These are phyloP conservation scores for Heliconius charithonia DNA, from an alignment of 2,888 invertebrate species.

Conservation along the genomic window DNA sequence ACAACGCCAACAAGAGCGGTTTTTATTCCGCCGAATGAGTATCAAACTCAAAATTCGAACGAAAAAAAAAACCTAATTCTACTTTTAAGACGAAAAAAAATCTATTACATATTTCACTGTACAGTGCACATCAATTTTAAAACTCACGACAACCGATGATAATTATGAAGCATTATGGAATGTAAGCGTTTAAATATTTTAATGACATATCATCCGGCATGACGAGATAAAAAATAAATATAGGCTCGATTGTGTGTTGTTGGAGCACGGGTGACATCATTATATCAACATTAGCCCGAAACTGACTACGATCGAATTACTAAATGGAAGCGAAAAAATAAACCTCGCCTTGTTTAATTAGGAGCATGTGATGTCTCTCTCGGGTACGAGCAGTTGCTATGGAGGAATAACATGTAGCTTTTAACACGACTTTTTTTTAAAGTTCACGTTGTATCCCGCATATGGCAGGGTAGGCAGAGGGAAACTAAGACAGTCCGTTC, in stretches of 20 bases:
- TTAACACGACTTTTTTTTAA: neutral
- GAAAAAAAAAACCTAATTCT: no score
- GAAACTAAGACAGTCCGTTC: no score
- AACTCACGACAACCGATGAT: neutral
- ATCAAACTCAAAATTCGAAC: neutral
- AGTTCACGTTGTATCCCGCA: neutral
- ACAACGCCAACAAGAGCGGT: neutral
- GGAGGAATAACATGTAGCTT: neutral
- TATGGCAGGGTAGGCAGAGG: no score
- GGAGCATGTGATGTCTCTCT: slow-evolving; percentile 26
- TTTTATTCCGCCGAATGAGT: neutral
- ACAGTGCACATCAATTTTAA: neutral
- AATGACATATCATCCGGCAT: slow-evolving; percentile 47
- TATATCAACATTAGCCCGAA: slow-evolving; percentile 59
- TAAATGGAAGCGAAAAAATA: slow-evolving; percentile 51
- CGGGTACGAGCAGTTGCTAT: neutral
- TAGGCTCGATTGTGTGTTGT: slow-evolving; percentile 57
- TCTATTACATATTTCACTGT: no score
- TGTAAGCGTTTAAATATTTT: slow-evolving; percentile 26
- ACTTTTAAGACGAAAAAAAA: no score
- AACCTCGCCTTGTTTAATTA: slow-evolving; percentile 39
- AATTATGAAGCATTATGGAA: slow-evolving; percentile 14
- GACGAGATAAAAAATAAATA: slow-evolving; percentile 66
- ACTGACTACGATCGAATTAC: slow-evolving; percentile 62
- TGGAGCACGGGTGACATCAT: slow-evolving; percentile 68